Percentiles rank a stretch among this genome's conserved stretches.
phyloP scores from a whole-genome alignment of 2,113 vertebrate species.

The Atrichornis clamosus region DNA sequence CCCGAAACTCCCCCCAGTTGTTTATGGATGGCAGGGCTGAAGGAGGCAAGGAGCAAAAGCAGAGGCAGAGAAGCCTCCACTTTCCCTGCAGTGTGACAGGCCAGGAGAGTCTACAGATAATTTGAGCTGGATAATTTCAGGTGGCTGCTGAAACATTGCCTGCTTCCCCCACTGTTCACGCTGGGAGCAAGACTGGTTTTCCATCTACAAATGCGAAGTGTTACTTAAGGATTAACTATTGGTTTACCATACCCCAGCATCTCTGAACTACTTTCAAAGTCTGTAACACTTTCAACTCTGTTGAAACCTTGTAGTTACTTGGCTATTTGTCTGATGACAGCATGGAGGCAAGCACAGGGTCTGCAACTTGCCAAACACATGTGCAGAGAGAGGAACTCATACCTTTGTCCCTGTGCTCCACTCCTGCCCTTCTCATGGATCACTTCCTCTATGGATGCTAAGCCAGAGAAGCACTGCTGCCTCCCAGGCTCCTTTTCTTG shows the following conservation, averaged over 20 bases:
- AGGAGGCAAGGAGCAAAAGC: not conserved
- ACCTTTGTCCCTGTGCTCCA: not conserved
- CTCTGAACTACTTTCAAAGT: not conserved
- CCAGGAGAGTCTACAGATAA: rapidly evolving
- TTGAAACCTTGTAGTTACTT: not conserved
- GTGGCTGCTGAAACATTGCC: not conserved
- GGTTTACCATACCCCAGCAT: not conserved
- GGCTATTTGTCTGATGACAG: not conserved
- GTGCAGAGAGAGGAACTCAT: not conserved
- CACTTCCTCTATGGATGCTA: rapidly evolving
- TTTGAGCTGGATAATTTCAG: not conserved
- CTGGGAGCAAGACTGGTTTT: not conserved
- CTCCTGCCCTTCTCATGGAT: not conserved
- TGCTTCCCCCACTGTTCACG: rapidly evolving
- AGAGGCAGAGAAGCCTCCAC: not conserved
- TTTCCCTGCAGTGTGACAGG: not conserved
- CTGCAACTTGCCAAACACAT: rapidly evolving
- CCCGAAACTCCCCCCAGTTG: not conserved
- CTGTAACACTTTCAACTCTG: rapidly evolving
- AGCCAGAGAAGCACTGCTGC: not conserved
- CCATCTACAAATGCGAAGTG: not conserved
- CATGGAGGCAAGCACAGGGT: rapidly evolving
- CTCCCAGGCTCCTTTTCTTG: not conserved
- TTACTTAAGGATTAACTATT: not conserved
- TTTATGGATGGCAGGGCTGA: not conserved